Evolutionary conservation across 2,797 vertebrate genomes (phyloP).

Genomic region (Sebastes itinus): DNA sequence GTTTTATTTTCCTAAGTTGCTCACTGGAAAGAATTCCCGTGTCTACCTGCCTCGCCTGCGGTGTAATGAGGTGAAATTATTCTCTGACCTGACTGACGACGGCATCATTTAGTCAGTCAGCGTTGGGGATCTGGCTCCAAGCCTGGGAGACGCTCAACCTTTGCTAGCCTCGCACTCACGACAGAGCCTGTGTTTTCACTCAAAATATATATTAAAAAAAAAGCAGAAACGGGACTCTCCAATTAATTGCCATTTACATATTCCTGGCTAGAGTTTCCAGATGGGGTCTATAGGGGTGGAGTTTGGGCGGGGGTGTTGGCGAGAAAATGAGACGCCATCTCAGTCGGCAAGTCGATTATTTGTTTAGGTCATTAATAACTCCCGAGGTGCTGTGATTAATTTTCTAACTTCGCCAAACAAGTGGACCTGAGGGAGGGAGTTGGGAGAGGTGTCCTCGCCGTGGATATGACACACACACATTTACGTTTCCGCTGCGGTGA

Average conservation of each 20-base stretch:
- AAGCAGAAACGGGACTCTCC: conserved; percentile 81
- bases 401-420: conserved; percentile 77
- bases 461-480: conserved; percentile 19
- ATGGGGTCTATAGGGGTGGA: conserved; percentile 49
- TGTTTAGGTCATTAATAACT: conserved; percentile 88
- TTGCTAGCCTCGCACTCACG: conserved; percentile 36
- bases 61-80: conserved; percentile 93
- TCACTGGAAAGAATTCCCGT: conserved; percentile 87
- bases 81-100: conserved; percentile 63
- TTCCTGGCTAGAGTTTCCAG: conserved; percentile 82
- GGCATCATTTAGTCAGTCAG: conserved; percentile 50
- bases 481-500: conserved; percentile 37
- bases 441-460: conserved; percentile 19
- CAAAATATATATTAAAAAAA: conserved; percentile 77
- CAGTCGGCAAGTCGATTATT: conserved; percentile 81
- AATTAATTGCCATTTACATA: conserved; percentile 93
- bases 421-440: conserved; percentile 40
- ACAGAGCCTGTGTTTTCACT: conserved; percentile 89
- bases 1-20: conserved; percentile 73
- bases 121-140: conserved; percentile 33
- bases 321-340: conserved; percentile 76
- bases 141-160: conserved; percentile 53
- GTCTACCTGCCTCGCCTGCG: conserved; percentile 85
- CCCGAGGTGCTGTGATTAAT: conserved; percentile 76
- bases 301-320: conserved; percentile 51